Conservation (phyloP, 2,797 vertebrate species). For the Setipinna tenuifilis region DNA sequence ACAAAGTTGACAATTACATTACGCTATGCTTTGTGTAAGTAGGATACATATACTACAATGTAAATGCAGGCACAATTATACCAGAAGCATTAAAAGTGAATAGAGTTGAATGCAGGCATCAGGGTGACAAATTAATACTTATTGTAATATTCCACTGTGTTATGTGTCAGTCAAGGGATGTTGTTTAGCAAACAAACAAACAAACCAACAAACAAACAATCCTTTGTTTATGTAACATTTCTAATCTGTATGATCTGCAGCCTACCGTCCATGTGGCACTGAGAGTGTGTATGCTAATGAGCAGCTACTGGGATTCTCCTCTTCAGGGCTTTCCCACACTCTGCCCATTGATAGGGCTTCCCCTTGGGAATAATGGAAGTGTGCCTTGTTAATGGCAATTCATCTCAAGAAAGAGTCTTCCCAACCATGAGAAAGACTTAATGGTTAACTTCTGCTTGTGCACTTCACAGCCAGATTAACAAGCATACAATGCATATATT, state of each 20-base stretch:
- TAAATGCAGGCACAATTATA: background rate
- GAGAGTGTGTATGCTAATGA: background rate
- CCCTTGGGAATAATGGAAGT: conserved; percentile 29
- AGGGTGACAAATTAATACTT: background rate
- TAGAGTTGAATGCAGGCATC: background rate
- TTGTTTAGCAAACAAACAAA: background rate
- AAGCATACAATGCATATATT: background rate
- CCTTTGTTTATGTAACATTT: background rate
- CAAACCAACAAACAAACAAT: background rate
- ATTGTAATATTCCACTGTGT: background rate
- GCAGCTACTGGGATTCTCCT: conserved; percentile 20
- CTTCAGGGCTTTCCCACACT: conserved; percentile 41
- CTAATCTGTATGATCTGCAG: background rate
- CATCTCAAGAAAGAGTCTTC: background rate
- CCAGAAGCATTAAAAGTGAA: background rate
- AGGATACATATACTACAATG: background rate
- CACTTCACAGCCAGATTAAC: background rate
- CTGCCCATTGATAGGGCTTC: conserved; percentile 13
- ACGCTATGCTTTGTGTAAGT: background rate
- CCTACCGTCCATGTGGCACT: background rate
- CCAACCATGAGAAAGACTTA: background rate
- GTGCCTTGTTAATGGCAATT: conserved; percentile 23
- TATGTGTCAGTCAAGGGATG: background rate
- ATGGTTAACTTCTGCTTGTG: background rate
- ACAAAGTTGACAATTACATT: background rate